Evolutionary conservation across 2,113 vertebrate species (phyloP), one percentile per base, ranked within the genome.

Genomic region (Nestor notabilis): DNA sequence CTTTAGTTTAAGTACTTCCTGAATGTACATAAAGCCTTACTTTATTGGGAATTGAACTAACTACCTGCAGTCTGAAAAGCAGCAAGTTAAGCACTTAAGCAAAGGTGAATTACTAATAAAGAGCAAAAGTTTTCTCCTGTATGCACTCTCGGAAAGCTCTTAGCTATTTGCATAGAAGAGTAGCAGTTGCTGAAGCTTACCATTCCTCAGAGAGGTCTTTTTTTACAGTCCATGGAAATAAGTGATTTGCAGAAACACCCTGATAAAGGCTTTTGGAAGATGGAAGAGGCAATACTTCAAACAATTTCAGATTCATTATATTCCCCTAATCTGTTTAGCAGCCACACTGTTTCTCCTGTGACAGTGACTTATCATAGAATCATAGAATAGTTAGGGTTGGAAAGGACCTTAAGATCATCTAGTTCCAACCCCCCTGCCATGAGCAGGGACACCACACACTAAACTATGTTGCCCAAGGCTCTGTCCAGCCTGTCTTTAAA

Each of bases 1-100:
- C 79, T 95, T 95, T 85, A 90, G 88, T 96, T 89, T 90, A 97
- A 97, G 61, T 95, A 85, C 79, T 81, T 91, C 47, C 90, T 72
- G 43, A 89, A 93, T 65, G 80, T 90, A 89, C 69, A 53, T 86
- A 76, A 94, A 97, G 60, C 46, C 63, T 94, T 64, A 91, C 63
- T 81, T 97, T 94, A 94, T 5, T 66, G 82, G 70, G 81, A 95
- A 89, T 75, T 97, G 84, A 93, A 37, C 89, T 95, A 95, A 78
- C 84, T 96, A 93, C 53, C 64, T 94, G 83, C 60, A 93, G 72
- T 80, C 83, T 75, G 80, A 65, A 94, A 91, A 89, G 92, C 69
- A 71, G 0, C 94, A 94, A 89, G 83, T 89, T 93, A 47, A 55
- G 37, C 87, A 58, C 61, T 94, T 87, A 90, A 79, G 52, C n/a